Base-by-base conservation (phyloP, 2,888 invertebrate genomes). In the Tiliacea aurago region DNA sequence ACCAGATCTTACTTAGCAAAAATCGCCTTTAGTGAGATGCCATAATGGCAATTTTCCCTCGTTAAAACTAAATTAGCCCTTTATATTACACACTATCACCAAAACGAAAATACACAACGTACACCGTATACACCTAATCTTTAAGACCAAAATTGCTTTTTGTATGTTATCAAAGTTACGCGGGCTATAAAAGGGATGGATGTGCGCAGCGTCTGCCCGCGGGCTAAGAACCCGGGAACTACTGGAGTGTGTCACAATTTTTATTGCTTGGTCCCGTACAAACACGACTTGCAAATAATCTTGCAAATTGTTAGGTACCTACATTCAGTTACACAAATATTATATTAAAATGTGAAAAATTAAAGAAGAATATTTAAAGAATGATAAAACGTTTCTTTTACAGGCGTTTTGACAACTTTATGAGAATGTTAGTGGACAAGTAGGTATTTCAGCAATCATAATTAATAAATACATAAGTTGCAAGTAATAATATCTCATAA, bases 121-220 rank as follows among this genome's bases (percentile, higher is more conserved):
- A 37, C 37, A 4, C 37, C 37, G 4, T n/a, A 41, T 9, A 41
- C 6, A 49, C 1, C 4, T 33, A 53, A 62, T 74, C 33, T 53
- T 43, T 71, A 70, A 70, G n/a, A 55, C 56, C 23, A 41, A 45
- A 78, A 80, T 77, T 71, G 75, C 71, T 78, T 65, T 76, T 53
- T 47, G 72, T 67, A 62, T 71, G 47, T 76, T 80, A 78, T 73
- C 70, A 73, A 82, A 72, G 66, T 70, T 72, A 81, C 66, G 71
- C 65, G 41, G 67, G 70, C 61, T 66, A 82, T 80, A 74, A 83
- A 84, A 78, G 59, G 43, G 55, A 81, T 76, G 63, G 73, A 72
- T 75, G 59, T 76, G 47, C 49, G 70, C 73, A 73, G 41, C n/a
- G 13, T 23, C n/a, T 63, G 76, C 76, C 80, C 45, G 74, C 67